Percentiles rank a stretch among this genome's conserved stretches.
phyloP scores from a whole-genome alignment of 2,113 vertebrate species.

The Cebidichthys violaceus region DNA sequence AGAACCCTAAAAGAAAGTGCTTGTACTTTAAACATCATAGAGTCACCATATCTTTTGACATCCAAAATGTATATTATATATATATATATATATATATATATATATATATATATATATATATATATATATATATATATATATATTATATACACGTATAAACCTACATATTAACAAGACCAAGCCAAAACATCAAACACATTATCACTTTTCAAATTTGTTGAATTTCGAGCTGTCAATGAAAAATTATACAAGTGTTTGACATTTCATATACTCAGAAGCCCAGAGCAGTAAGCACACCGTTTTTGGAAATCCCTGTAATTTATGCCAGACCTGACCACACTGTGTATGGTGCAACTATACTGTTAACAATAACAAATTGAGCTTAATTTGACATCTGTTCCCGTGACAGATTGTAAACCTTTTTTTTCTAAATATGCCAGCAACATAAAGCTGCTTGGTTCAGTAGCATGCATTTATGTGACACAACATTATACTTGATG shows the following conservation, averaged over 20 bases:
- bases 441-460: conserved; percentile 47
- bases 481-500: conserved; percentile 33
- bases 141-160: too few relatives aligned
- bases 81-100: too few relatives aligned
- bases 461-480: conserved; percentile 46
- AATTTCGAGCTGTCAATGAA: conserved; percentile 11
- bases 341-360: conserved; percentile 19
- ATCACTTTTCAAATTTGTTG: conserved; percentile 22
- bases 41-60: background rate
- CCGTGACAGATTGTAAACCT: conserved; percentile 39
- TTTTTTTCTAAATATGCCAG: conserved; percentile 25
- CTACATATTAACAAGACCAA: background rate
- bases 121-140: too few relatives aligned
- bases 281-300: conserved; percentile 34
- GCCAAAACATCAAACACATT: conserved; percentile 23
- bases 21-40: background rate
- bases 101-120: too few relatives aligned
- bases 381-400: conserved; percentile 59
- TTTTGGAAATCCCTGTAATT: conserved; percentile 53
- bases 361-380: conserved; percentile 45
- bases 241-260: conserved; percentile 35
- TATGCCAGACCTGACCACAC: conserved; percentile 39
- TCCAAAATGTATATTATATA: background rate
- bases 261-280: conserved; percentile 32
- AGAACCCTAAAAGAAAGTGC: conserved; percentile 1